These are phyloP conservation scores for Drosophila navojoa DNA, from an alignment of 1,140 invertebrate genomes.

Conservation along the genomic window DNA sequence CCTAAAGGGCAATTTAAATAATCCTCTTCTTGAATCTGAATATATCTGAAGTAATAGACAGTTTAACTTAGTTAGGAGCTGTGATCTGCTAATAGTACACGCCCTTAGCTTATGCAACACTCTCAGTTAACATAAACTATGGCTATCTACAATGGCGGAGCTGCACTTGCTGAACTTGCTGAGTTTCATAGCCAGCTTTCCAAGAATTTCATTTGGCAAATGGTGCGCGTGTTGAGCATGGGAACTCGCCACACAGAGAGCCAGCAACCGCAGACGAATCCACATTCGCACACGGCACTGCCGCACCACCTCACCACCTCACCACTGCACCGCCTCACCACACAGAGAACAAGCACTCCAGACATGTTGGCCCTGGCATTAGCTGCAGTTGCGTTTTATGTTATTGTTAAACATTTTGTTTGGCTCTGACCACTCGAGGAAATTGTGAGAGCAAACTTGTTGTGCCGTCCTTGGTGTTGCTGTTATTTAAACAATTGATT, in stretches of 20 bases:
- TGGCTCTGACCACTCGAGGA: slow-evolving; percentile 37
- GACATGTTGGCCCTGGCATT: slow-evolving; percentile 15
- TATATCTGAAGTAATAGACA: not conserved
- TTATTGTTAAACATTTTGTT: slow-evolving; percentile 33
- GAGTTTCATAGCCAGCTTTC: not conserved
- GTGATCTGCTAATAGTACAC: no score
- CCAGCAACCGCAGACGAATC: slow-evolving; percentile 2
- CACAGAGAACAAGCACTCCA: slow-evolving; percentile 5
- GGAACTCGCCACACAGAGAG: not conserved
- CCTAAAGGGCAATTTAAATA: no score
- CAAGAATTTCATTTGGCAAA: slow-evolving; percentile 57
- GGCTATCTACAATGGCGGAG: not conserved
- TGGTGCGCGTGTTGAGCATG: slow-evolving; percentile 34
- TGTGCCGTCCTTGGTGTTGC: slow-evolving; percentile 26
- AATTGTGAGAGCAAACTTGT: slow-evolving; percentile 33
- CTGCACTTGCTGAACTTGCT: not conserved
- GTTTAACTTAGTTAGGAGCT: no score
- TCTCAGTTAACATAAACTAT: not conserved
- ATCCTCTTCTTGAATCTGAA: not conserved
- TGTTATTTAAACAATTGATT: slow-evolving; percentile 20
- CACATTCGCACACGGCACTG: slow-evolving; percentile 12
- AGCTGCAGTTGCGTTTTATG: slow-evolving; percentile 34
- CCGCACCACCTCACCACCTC: not conserved
- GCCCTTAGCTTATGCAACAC: not conserved
- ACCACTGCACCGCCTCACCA: not conserved